Base-by-base conservation (phyloP, 2,113 vertebrate species). In the Sebastes fasciatus region DNA sequence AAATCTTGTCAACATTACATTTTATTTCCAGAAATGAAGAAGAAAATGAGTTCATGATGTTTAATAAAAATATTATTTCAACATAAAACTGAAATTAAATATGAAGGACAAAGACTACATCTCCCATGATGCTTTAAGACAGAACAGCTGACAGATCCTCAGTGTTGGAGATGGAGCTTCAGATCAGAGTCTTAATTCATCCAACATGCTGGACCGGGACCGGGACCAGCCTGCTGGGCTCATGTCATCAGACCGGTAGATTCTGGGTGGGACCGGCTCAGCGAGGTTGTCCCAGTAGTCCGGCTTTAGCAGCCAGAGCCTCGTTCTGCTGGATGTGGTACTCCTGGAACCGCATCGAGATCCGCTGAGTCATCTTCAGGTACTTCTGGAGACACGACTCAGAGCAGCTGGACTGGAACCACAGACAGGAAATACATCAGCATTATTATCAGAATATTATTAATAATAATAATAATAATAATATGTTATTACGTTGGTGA, bases 301-400 rank as follows among this genome's bases (percentile, higher is more conserved):
- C 98, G 10, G 98, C 98, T 95, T 98, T 99, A 21, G 98, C 97
- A 8, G 98, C 98, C 85, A 99, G 92, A 21, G 98, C 98, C 92
- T 99, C 98, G 0, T 99, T 99, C 94, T 99, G 98, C 95, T 99
- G 98, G 89, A 99, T 99, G 82, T 99, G 98, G 79, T 99, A 99
- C 82, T 99, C 98, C 91, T 99, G 98, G 90, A 99, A 99, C 7
- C 98, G 96, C 98, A 99, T 97, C 49, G 98, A 99, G 96, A 99
- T 99, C 93, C 98, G 94, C 79, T 99, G 98, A 0, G 98, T 99
- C 98, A 99, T 99, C 96, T 99, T 99, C 77, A 99, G 95, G 54
- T 99, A 99, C 88, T 99, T 99, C 94, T 99, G 98, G 61, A 99
- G 95, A 86, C 98, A 99, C 77, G 96, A 97, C 79, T 99, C 98